These are phyloP conservation scores for Zaprionus bogoriensis DNA, from an alignment of 2,888 invertebrate genomes.

Conservation along the genomic window DNA sequence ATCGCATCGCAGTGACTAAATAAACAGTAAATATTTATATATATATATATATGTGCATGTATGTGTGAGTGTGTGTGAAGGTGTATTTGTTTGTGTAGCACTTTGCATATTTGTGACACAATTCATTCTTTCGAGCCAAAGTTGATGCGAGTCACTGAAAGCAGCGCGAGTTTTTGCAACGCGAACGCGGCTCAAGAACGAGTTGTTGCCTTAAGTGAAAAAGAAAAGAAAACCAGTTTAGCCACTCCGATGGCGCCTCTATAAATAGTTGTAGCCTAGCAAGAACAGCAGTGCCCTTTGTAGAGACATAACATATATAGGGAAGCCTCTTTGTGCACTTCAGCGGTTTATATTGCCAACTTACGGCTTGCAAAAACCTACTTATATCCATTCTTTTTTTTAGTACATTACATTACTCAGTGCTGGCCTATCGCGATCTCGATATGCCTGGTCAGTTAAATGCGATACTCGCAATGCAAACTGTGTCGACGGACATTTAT, in stretches of 20 bases:
- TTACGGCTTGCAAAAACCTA: too few relatives aligned
- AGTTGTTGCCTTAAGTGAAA: too few relatives aligned
- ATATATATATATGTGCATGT: not conserved
- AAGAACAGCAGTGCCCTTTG: too few relatives aligned
- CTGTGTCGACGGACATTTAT: not conserved
- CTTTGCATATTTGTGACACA: conserved; percentile 24
- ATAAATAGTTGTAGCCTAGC: too few relatives aligned
- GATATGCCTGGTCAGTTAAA: not conserved
- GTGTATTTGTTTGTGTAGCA: conserved; percentile 9
- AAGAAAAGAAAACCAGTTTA: too few relatives aligned
- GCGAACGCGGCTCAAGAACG: too few relatives aligned
- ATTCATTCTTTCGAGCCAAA: conserved; percentile 15
- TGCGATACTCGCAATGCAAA: not conserved
- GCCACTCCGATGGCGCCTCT: too few relatives aligned
- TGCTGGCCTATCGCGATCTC: not conserved
- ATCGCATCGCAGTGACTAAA: conserved; percentile 9
- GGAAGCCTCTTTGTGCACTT: too few relatives aligned
- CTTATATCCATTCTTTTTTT: too few relatives aligned
- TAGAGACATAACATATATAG: too few relatives aligned
- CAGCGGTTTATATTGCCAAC: too few relatives aligned
- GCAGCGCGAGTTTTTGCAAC: not conserved
- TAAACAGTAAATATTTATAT: conserved; percentile 11
- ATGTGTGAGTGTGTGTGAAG: not conserved
- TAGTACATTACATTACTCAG: not conserved
- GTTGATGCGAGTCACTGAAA: not conserved